Conservation (phyloP, 2,797 vertebrate species). For the Microctenopoma stevenorrisi region DNA sequence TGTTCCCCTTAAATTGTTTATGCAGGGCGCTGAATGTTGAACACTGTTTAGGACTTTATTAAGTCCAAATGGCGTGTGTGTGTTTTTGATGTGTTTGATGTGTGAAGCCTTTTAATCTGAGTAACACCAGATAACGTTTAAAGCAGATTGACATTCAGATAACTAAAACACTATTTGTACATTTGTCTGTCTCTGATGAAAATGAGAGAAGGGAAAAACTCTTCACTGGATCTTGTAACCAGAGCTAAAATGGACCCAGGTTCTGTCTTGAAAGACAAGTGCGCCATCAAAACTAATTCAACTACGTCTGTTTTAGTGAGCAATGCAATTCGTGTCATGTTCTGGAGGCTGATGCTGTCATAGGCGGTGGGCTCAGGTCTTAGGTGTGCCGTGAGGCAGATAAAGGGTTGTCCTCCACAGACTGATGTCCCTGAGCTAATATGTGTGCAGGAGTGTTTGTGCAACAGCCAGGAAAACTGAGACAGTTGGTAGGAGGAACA, state of each 20-base stretch:
- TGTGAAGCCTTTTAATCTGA: neutral
- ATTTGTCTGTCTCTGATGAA: neutral
- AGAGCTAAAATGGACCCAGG: conserved; percentile 14
- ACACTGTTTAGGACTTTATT: neutral
- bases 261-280: conserved; percentile 33
- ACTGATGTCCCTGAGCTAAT: conserved; percentile 61
- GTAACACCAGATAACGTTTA: neutral
- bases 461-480: conserved; percentile 67
- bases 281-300: conserved; percentile 42
- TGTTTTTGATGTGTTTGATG: neutral
- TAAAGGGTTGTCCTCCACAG: conserved; percentile 53
- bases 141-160: neutral
- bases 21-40: neutral
- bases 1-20: conserved; percentile 26
- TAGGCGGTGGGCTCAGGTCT: conserved; percentile 45
- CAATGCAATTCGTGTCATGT: conserved; percentile 43
- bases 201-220: conserved; percentile 3
- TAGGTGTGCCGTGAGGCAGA: conserved; percentile 54
- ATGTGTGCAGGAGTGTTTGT: conserved; percentile 69
- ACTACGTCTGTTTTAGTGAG: conserved; percentile 36
- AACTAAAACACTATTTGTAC: neutral
- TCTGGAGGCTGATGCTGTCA: conserved; percentile 57
- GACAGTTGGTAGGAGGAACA: conserved; percentile 62
- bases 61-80: neutral
- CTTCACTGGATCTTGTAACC: conserved; percentile 7